A percentile compares a stretch with the other conserved stretches of the same genome.
These are phyloP conservation scores for Ochropleura plecta DNA, from an alignment of 2,888 invertebrate genomes.

Conservation along the genomic window DNA sequence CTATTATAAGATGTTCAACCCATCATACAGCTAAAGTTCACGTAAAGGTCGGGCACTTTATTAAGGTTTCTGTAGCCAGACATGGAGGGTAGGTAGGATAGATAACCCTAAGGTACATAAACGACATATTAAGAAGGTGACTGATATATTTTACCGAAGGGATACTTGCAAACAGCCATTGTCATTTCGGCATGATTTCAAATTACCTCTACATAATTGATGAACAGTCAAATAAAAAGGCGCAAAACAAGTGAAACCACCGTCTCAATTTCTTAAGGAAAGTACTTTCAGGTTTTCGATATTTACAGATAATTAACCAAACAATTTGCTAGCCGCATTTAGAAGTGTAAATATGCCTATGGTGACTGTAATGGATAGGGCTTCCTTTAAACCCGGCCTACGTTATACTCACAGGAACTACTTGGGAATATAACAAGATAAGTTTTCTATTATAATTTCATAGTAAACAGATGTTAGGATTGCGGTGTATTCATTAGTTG, in stretches of 20 bases:
- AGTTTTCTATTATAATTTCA: conserved; percentile 64
- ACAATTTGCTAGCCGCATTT: neutral
- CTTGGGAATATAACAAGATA: conserved; percentile 31
- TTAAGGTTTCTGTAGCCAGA: neutral
- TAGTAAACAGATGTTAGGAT: conserved; percentile 72
- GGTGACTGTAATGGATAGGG: neutral
- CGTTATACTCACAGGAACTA: conserved; percentile 2
- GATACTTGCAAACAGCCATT: neutral
- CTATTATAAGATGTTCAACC: neutral
- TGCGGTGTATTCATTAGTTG: conserved; percentile 75
- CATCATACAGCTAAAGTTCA: neutral
- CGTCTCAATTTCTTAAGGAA: neutral
- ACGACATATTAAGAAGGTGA: neutral
- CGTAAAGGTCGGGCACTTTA: neutral
- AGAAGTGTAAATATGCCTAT: neutral
- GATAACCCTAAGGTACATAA: neutral
- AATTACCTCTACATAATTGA: neutral
- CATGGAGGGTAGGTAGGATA: neutral
- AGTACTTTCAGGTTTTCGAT: neutral
- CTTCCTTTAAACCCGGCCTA: neutral
- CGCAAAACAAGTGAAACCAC: neutral
- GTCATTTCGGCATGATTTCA: neutral
- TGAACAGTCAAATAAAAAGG: neutral
- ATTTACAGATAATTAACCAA: neutral
- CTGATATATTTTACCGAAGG: neutral